A percentile compares a stretch with the other conserved stretches of the same genome.
phyloP scores from a whole-genome alignment of 2,888 invertebrate genomes.

The Dicranocentrus wangi region DNA sequence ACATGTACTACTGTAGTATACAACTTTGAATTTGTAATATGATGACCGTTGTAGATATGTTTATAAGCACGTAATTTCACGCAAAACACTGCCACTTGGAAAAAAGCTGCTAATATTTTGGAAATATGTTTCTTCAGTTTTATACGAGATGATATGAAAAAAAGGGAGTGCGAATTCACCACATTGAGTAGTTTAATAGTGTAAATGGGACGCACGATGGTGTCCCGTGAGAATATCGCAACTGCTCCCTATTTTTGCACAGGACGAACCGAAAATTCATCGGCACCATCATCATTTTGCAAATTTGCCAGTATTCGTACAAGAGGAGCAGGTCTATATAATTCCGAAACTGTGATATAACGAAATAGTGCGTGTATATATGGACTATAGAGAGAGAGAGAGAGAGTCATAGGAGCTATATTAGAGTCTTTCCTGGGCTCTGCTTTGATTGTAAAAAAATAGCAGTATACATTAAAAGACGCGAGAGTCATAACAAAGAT shows the following conservation, averaged over 20 bases:
- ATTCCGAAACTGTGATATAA: neutral
- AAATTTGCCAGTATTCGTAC: slow-evolving; percentile 25
- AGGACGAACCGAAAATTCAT: slow-evolving; percentile 1
- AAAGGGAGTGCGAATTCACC: too few species aligned
- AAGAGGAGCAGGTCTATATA: neutral
- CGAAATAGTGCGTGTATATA: neutral
- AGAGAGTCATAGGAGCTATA: neutral
- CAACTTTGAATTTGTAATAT: too few species aligned
- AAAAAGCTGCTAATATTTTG: neutral
- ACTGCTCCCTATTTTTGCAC: slow-evolving; percentile 21
- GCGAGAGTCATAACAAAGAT: slow-evolving; percentile 16
- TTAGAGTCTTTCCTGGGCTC: neutral
- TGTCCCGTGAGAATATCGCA: slow-evolving; percentile 25
- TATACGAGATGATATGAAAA: too few species aligned
- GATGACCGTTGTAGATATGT: neutral
- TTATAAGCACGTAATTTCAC: neutral
- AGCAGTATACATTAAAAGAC: neutral
- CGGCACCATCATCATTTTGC: slow-evolving; percentile 10
- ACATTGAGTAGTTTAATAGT: neutral
- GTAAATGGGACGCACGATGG: neutral
- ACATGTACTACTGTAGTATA: too few species aligned
- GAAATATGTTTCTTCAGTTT: too few species aligned
- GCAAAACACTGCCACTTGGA: neutral
- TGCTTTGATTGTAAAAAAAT: neutral
- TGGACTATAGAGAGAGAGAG: neutral